Base-by-base conservation (phyloP, 2,888 invertebrate genomes). In the Lymantria monacha region DNA sequence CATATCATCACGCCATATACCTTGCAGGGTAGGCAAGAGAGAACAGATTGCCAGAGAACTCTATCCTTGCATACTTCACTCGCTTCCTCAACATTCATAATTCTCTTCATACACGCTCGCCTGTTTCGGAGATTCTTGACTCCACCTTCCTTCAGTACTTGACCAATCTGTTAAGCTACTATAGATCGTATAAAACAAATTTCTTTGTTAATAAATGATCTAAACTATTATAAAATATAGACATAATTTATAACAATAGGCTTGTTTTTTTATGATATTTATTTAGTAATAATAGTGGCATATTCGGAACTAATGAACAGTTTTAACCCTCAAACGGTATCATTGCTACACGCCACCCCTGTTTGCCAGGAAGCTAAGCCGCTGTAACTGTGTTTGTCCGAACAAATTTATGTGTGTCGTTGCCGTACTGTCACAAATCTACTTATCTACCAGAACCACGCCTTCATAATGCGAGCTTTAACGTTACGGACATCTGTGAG, bases 371-470 rank as follows among this genome's bases (percentile, higher is more conserved):
- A 85, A 87, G 86, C 87, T 91, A 85, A 91, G 89, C 88, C 78
- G 78, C 74, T 78, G 80, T 88, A 86, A 87, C 88, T 79, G 82
- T 89, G 87, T 90, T 89, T 89, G 83, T 79, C 65, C 74, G 73
- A 57, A 79, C 81, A 81, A 87, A 88, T 90, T 87, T 90, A 90
- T 87, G 88, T 83, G 72, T 67, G 75, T 83, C 82, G 81, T 83
- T 83, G 79, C 77, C 64, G 77, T 72, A 72, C 83, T 87, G 88
- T 84, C 85, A 83, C 88, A 89, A 91, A 91, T 89, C 90, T 87
- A 89, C 90, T 91, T 91, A 91, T 91, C 90, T 87, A 83, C 87
- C 75, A 76, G 79, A 67, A 80, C 86, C 90, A 91, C 85, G 86
- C 89, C 90, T 87, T 76, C 74, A 73, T 81, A 77, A 81, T 76